Conservation (phyloP, 2,797 vertebrate genomes). For the Sebastes minor region DNA sequence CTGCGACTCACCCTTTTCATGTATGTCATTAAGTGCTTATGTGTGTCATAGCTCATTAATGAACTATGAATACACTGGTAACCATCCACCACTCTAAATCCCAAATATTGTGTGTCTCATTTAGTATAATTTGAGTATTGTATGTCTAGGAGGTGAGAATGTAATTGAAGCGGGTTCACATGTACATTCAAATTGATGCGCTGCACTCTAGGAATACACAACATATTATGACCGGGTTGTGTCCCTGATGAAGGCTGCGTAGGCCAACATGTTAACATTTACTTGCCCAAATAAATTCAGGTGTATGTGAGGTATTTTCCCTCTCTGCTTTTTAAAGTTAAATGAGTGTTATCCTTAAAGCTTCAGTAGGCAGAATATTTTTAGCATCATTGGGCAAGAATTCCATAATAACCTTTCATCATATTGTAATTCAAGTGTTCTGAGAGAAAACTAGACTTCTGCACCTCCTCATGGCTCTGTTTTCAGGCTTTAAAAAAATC, state of each 20-base stretch:
- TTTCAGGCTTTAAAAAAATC: too few relatives aligned
- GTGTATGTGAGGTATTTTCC: neutral
- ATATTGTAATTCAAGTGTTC: too few relatives aligned
- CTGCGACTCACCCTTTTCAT: slow-evolving; percentile 12
- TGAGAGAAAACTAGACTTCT: too few relatives aligned
- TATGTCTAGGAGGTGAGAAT: neutral
- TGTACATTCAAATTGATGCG: neutral
- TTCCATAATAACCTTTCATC: too few relatives aligned
- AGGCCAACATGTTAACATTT: neutral
- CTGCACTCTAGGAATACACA: neutral
- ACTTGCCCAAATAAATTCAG: neutral
- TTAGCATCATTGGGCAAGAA: too few relatives aligned
- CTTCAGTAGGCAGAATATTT: too few relatives aligned
- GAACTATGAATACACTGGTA: slow-evolving; percentile 24
- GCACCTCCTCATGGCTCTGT: too few relatives aligned
- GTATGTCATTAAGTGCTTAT: slow-evolving; percentile 34
- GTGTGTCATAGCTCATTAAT: slow-evolving; percentile 38
- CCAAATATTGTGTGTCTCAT: slow-evolving; percentile 3
- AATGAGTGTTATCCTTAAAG: neutral
- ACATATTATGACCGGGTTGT: neutral
- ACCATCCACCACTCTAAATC: neutral
- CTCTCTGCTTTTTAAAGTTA: neutral
- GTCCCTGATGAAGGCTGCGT: neutral
- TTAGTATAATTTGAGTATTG: neutral
- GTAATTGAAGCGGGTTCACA: neutral